Evolutionary conservation across 2,888 invertebrate species (phyloP), one percentile per base, ranked within the genome.

Genomic region (Drosophila helvetica): DNA sequence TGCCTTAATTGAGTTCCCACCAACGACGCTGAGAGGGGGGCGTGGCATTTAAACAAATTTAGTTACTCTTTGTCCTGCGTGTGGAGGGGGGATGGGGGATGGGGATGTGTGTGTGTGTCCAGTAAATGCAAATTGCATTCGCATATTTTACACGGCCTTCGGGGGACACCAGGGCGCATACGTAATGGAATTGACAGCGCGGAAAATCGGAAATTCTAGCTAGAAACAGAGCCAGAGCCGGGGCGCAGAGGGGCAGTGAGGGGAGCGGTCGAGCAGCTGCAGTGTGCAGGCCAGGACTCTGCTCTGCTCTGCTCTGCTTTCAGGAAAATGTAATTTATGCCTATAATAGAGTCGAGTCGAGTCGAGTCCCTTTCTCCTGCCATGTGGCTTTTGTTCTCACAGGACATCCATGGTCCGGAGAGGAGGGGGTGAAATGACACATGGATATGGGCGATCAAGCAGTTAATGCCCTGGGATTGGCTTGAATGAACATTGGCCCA

Each of bases 101-200:
- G 30, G n/a, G n/a, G n/a, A n/a, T 65, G 51, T 33, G 43, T 53
- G 55, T 33, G 55, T 56, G 57, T 50, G 75, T 77, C 58, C 51
- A 47, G 72, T 43, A 60, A 66, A 79, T 82, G 79, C 67, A 85
- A 82, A 82, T 80, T 74, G 55, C 69, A 59, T 67, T 77, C 80
- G 56, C 79, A 84, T 80, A 79, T 70, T 79, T 79, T 62, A 50
- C 64, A 43, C 47, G 52, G 22, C 62, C 61, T 50, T 47, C 53
- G 55, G 46, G 25, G 74, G 62, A 58, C 70, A 19, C 43, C 68
- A 63, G 52, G 69, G 68, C 72, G 75, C 43, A 79, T 86, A 84
- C 85, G 68, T 86, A 82, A 77, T 86, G 69, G 69, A 80, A 74
- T 80, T 77, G 69, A 72, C 86, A 86, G 75, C 25, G 80, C 78